Evolutionary conservation across 1,140 invertebrate species (phyloP), one percentile per base, ranked within the genome.

Genomic region (Heliothis subflexa): DNA sequence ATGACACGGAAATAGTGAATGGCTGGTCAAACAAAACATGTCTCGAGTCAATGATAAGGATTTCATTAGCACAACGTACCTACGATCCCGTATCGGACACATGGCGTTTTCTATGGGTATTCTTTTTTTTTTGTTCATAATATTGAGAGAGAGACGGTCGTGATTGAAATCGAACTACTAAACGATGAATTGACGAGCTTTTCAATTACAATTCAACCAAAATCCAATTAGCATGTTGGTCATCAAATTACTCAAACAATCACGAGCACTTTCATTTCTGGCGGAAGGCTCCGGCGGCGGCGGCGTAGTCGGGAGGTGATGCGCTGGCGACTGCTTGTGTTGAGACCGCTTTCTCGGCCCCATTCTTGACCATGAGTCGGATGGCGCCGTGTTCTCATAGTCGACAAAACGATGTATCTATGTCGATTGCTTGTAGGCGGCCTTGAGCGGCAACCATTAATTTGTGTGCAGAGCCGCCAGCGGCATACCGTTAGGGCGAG

Each of bases 371-470:
- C 86, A 85, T 77, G 75, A 81, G 80, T 87, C 74, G 83, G 86
- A 88, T 89, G 86, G 86, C 88, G 86, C 89, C 88, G 83, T 87
- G 88, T 89, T 91, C 88, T 91, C 90, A 88, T 89, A 88, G 88
- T 89, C 88, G 88, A 89, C 90, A 92, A 92, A 89, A 84, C 86
- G 87, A 92, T 93, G 91, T 92, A 92, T 93, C 88, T 91, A 92
- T 93, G 90, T 93, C 91, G 91, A 93, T 90, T 89, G 87, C 87
- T 91, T 88, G 89, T 89, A 92, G 90, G 90, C 90, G 91, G 93
- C 93, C 93, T 94, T 94, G 93, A 94, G 91, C 89, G 83, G 82
- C 84, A 88, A 86, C 86, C 86, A 92, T 93, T 92, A 93, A 94
- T 94, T 93, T 91, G 91, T 92, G 93, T 92, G 91, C 91, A 89